Base-by-base conservation (phyloP, 2,113 vertebrate genomes). In the Carettochelys insculpta region DNA sequence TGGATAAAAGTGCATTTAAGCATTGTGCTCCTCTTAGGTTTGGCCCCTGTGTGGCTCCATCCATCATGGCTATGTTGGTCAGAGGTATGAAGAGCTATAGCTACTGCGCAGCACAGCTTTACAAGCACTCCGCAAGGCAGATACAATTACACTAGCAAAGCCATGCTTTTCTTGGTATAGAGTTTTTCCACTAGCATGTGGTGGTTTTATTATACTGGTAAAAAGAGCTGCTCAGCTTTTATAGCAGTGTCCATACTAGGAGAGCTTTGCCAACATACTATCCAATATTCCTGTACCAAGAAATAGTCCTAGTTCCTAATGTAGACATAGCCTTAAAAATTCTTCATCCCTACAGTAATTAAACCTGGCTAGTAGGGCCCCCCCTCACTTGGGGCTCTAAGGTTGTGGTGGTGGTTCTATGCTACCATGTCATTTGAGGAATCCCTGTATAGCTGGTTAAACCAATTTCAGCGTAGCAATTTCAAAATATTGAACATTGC, bases 381-480 rank as follows among this genome's bases (percentile, higher is more conserved):
- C n/a, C n/a, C n/a, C n/a, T n/a, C 38, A 78, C 29, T 8, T n/a
- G 61, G 86, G 73, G 52, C 54, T 43, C 0, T 0, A 5, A 7
- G 85, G 19, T 20, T 86, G 83, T 1, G 75, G 34, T 24, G 51
- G 48, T 75, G 76, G 9, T 83, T 80, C 34, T 34, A 68, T 43
- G 38, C 41, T 87, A 19, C 2, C 16, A 5, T 9, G 22, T 54
- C 38, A 14, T 43, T 0, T 56, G 54, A 58, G 82, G 87, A 92
- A 83, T 41, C 78, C 71, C 83, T 80, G 2, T 1, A 27, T 5
- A 83, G 92, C 58, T 29, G 0, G 58, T 79, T 77, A 52, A 68
- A 38, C 91, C 84, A 77, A 91, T 91, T 89, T 90, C 20, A 71
- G n/a, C 47, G 65, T 20, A 77, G 82, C 53, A 88, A 89, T 51